Base-by-base conservation (phyloP, 1,140 invertebrate species). In the Bombyx mandarina region DNA sequence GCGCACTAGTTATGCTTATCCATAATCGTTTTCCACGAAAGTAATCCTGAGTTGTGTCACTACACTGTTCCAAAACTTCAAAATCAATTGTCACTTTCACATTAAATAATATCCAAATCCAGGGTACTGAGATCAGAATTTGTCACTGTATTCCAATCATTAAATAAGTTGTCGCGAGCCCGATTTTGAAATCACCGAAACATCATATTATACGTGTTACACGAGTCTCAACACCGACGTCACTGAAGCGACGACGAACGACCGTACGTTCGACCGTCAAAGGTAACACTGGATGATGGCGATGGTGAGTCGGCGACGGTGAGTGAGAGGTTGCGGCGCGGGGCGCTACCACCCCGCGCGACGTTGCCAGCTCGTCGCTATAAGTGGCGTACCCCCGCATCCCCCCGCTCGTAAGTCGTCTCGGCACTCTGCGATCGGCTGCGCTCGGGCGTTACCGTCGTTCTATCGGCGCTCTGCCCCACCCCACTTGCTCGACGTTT, bases 371-470 rank as follows among this genome's bases (percentile, higher is more conserved):
- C 78, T 79, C 82, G 79, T 70, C 56, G 82, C 79, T 80, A 81
- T 86, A 86, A 86, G 83, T 86, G 83, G 83, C 81, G 83, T 81
- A 84, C 83, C 81, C 79, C 83, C 81, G 78, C 80, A 73, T 66
- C 74, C 77, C 76, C 78, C 75, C 77, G 66, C 63, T 73, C 69
- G 67, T 72, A 71, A 71, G 71, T 70, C 70, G 75, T 79, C 79
- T 80, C 76, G 71, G 69, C 76, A 77, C 73, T 79, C 73, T 64
- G 72, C 69, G 66, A 63, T 82, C 79, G 80, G 82, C 70, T 66
- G 69, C 65, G 65, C 62, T 83, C 80, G 82, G 80, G 67, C 71
- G 77, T 72, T 76, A 70, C 74, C 78, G 82, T 73, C 75, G 69
- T 71, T 65, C 61, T 75, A 67, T 77, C 70, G 73, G 67, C 71